phyloP scores from a whole-genome alignment of 2,888 invertebrate genomes.

The Drosophila longiperda region DNA sequence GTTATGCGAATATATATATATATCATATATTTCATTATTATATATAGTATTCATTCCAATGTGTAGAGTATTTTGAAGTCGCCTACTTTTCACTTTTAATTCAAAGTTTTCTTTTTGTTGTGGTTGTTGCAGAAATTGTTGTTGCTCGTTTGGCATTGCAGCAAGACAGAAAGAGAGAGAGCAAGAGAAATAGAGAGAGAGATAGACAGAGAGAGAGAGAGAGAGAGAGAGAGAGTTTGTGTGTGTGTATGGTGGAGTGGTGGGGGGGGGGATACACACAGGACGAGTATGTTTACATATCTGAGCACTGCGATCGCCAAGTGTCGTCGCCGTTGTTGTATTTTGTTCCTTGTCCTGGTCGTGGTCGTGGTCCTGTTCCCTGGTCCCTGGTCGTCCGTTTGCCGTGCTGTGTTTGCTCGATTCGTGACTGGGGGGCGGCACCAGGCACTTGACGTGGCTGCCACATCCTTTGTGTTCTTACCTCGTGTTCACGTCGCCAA shows the following conservation, averaged over 20 bases:
- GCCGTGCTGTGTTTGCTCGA: slow-evolving; percentile 56
- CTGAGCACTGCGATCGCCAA: slow-evolving; percentile 67
- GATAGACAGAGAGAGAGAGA: neutral
- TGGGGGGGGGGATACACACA: neutral
- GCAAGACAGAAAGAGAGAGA: neutral
- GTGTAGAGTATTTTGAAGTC: neutral
- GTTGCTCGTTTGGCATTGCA: neutral
- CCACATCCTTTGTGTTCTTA: slow-evolving; percentile 44
- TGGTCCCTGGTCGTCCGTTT: slow-evolving; percentile 36
- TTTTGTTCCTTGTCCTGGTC: neutral
- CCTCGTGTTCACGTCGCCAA: slow-evolving; percentile 29
- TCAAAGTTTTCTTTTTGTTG: neutral
- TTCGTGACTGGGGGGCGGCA: slow-evolving; percentile 62
- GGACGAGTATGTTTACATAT: slow-evolving; percentile 72
- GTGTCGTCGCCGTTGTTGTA: slow-evolving; percentile 44
- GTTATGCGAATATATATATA: neutral
- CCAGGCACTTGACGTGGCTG: slow-evolving; percentile 57
- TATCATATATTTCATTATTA: neutral
- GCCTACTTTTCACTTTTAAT: neutral
- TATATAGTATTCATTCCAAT: neutral
- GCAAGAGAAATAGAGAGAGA: neutral
- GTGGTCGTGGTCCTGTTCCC: neutral
- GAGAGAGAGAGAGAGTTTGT: neutral
- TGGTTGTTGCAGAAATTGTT: slow-evolving; percentile 2
- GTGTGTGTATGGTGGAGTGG: neutral